phyloP scores from a whole-genome alignment of 2,797 vertebrate species.

The Picus viridis region DNA sequence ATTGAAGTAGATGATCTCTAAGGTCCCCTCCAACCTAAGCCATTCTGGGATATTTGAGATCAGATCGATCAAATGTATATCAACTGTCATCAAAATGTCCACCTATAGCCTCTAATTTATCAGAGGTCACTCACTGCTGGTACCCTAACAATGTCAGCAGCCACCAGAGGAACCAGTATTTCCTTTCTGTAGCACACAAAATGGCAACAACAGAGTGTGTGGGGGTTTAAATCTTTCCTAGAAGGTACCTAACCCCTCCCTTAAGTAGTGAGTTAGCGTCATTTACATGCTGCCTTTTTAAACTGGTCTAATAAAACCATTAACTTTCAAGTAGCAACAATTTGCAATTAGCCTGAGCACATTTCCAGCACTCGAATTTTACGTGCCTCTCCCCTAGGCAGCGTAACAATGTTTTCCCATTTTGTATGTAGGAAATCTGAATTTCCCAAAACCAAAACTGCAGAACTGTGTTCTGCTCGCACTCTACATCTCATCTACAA shows the following conservation, averaged over 20 bases:
- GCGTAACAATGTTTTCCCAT: not conserved
- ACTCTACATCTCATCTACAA: not conserved
- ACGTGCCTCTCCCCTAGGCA: not conserved
- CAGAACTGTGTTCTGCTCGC: not conserved
- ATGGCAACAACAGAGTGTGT: not conserved
- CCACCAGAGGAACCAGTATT: not conserved
- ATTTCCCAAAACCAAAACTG: not conserved
- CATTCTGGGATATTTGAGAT: not conserved
- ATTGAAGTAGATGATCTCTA: no score
- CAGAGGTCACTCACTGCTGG: not conserved
- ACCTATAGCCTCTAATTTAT: not conserved
- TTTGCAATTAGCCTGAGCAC: not conserved
- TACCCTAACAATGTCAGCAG: not conserved
- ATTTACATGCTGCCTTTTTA: not conserved
- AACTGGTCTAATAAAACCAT: not conserved
- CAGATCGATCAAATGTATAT: not conserved
- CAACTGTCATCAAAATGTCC: not conserved
- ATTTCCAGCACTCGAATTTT: not conserved
- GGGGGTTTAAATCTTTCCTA: not conserved
- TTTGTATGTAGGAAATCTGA: not conserved
- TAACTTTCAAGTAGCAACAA: not conserved
- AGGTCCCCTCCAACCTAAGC: no score
- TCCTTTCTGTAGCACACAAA: not conserved
- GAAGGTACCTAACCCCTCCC: not conserved
- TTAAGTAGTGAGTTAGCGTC: not conserved